Base-by-base conservation (phyloP, 2,113 vertebrate genomes). In the Oryzias curvinotus region DNA sequence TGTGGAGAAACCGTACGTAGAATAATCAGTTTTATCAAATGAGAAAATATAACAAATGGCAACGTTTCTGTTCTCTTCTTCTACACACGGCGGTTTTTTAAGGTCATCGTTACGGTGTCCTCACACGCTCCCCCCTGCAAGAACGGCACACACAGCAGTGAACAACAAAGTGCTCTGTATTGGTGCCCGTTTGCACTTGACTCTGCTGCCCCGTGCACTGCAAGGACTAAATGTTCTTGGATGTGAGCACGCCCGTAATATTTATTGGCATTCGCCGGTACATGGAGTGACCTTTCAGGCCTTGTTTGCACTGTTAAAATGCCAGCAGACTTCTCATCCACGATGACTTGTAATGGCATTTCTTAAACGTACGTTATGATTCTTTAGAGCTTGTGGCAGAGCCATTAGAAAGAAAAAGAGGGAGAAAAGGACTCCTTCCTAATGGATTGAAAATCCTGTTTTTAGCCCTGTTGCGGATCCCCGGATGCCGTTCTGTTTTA, bases 271-370 rank as follows among this genome's bases (percentile, higher is more conserved):
- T 89, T 85, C 77, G 52, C 78, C 58, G 64, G 61, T 68, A 66
- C 54, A 78, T n/a, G 57, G 17, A 6, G 53, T 84, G 85, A 91
- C 89, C 86, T 91, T 91, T 88, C 54, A 17, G 53, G 71, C 55
- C 73, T 79, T 83, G 75, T 88, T 85, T 83, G 82, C 66, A 6
- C 60, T 57, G 67, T 68, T 85, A 68, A 82, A 89, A 88, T 85
- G 84, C 85, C 85, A 81, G 75, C 68, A 57, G 54, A 78, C 74
- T 80, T 81, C 85, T 80, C 68, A 74, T 67, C 71, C 65, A 67
- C 52, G 44, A 54, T 72, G 74, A 26, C 58, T 53, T 62, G 47
- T 68, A 55, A 79, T 71, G 28, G 47, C 47, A 64, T 56, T 80
- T 78, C 46, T 75, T 77, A 75, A 84, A 62, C 68, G 63, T 66